Base-by-base conservation (phyloP, 1,140 invertebrate species). In the Solenopsis invicta region DNA sequence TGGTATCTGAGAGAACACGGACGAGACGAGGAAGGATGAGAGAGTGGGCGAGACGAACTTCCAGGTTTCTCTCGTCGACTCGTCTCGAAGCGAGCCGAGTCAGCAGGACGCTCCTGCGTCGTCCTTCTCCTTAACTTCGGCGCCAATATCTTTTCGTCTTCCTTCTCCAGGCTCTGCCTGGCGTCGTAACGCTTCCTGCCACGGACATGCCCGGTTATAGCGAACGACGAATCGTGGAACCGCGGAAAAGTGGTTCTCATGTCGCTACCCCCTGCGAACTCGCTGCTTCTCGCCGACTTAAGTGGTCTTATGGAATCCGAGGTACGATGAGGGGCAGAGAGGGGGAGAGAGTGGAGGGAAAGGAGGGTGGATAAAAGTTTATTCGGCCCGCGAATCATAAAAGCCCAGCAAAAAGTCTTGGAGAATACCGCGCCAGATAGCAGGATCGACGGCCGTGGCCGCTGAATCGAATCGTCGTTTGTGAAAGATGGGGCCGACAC, bases 101-200 rank as follows among this genome's bases (percentile, higher is more conserved):
- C 91, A 90, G 91, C 91, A 87, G 80, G 77, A 85, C 82, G 56
- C 62, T 75, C 21, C 82, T 74, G 50, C 59, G 37, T 71, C 72
- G 74, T 80, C 74, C 29, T 48, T 78, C 50, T 84, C 54, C 56
- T 48, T 66, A 91, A 88, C 88, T 88, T 88, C 72, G 41, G 67
- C 87, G 54, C 75, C 91, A 89, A 92, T 92, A 93, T 91, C 90
- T 88, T 74, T 75, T 77, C 84, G 78, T 90, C 86, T 86, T 87
- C 71, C 85, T 87, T 66, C 71, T 69, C 9, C 48, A n/a, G 50
- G 16, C 64, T 50, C 64, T 48, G 80, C 80, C 24, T 45, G 41
- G 48, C 21, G 37, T 85, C 88, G 72, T 74, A 88, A 67, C 69
- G 66, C 66, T 90, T 86, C 80, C 81, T 81, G 87, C 72, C 82